Conservation (phyloP, 2,888 invertebrate genomes). For the Cephus runcator region DNA sequence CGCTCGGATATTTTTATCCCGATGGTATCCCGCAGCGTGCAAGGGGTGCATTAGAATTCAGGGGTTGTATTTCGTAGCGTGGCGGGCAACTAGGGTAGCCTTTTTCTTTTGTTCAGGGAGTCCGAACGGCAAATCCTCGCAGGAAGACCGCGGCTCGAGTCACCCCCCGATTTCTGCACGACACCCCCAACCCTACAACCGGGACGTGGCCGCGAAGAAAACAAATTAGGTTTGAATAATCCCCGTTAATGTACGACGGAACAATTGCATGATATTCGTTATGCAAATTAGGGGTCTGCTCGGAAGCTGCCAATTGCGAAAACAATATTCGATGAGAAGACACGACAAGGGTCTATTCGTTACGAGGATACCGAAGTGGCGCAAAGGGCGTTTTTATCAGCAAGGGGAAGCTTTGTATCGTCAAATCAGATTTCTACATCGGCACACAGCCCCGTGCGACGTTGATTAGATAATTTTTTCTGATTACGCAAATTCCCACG, state of each 20-base stretch:
- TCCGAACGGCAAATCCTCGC: background rate
- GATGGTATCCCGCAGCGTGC: background rate
- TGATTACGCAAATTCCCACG: background rate
- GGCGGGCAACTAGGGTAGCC: background rate
- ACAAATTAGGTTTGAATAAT: slow-evolving; percentile 20
- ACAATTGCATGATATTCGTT: slow-evolving; percentile 19
- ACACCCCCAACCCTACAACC: background rate
- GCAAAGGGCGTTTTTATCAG: background rate
- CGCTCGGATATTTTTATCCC: background rate
- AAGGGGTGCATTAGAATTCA: background rate
- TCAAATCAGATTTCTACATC: background rate
- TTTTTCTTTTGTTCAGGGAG: background rate
- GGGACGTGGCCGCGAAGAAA: slow-evolving; percentile 9
- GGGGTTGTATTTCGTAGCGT: background rate
- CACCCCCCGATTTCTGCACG: slow-evolving; percentile 1
- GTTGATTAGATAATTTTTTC: background rate
- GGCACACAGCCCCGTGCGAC: background rate
- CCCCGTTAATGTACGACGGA: slow-evolving; percentile 17
- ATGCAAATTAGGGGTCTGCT: slow-evolving; percentile 12
- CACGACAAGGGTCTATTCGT: background rate
- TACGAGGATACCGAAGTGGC: background rate
- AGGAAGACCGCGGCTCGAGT: too few relatives aligned
- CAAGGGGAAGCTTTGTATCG: background rate
- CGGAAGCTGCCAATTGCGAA: slow-evolving; percentile 18
- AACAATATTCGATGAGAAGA: slow-evolving; percentile 14